A percentile compares a stretch with the other conserved stretches of the same genome.
Conservation (phyloP, 2,797 vertebrate genomes). For the Sternotherus odoratus region DNA sequence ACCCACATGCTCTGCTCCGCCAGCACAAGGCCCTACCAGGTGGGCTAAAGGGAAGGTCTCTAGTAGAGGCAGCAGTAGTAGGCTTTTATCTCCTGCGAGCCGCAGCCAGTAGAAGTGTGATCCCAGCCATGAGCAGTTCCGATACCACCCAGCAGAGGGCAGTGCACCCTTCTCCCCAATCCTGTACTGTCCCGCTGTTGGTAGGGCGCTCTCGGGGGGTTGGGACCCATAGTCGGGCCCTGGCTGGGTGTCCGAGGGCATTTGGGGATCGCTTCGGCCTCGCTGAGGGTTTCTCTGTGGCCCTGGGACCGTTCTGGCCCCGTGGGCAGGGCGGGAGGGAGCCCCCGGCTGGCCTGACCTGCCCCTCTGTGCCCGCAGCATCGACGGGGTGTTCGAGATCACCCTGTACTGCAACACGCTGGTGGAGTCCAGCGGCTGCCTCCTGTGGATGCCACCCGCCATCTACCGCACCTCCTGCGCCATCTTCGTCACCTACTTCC, state of each 20-base stretch:
- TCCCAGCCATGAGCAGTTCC: background rate
- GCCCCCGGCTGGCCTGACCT: background rate
- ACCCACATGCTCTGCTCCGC: background rate
- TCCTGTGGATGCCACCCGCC: slow-evolving; percentile 94
- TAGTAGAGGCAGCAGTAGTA: background rate
- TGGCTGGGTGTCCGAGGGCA: too few species aligned
- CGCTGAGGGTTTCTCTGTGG: background rate
- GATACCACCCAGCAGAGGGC: background rate
- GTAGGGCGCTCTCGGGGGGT: fast-evolving
- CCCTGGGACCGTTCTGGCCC: background rate
- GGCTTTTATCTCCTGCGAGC: background rate
- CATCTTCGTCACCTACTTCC: slow-evolving; percentile 86
- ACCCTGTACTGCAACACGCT: slow-evolving; percentile 91
- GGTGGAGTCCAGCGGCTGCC: slow-evolving; percentile 85
- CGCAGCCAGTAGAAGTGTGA: background rate
- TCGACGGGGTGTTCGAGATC: slow-evolving; percentile 93
- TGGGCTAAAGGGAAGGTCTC: background rate
- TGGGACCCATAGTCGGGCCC: too few species aligned
- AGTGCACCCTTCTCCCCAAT: background rate
- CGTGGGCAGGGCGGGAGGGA: background rate
- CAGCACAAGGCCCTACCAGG: background rate
- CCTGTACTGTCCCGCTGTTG: background rate
- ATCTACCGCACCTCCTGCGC: slow-evolving; percentile 93
- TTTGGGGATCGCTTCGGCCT: too few species aligned
- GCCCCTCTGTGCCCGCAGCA: slow-evolving; percentile 75